Conservation (phyloP, 2,888 invertebrate species). For the Acanthosepion lycidas region DNA sequence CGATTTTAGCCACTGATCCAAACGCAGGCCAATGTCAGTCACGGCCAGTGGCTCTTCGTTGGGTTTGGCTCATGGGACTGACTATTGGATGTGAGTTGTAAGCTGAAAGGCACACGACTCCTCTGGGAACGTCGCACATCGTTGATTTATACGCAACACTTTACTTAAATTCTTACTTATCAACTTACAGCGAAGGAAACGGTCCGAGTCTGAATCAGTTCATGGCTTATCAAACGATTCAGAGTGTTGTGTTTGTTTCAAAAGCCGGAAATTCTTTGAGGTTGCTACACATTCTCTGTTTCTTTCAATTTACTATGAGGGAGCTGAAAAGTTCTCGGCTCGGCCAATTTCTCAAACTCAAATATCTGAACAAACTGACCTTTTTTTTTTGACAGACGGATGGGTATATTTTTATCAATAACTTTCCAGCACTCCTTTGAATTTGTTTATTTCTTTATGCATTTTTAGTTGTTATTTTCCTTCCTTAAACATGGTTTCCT, state of each 20-base stretch:
- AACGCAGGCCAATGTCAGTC: background rate
- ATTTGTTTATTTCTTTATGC: too few relatives aligned
- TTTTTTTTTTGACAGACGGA: too few relatives aligned
- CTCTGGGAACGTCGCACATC: background rate
- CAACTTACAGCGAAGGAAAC: background rate
- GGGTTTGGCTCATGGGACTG: background rate
- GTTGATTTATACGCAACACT: background rate
- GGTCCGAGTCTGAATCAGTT: background rate
- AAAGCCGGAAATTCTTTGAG: background rate
- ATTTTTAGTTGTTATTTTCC: background rate
- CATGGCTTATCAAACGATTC: background rate
- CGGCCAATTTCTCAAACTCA: too few relatives aligned
- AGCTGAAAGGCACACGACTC: background rate
- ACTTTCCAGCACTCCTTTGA: too few relatives aligned
- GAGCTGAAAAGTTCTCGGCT: too few relatives aligned
- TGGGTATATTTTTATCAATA: too few relatives aligned
- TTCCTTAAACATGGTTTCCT: background rate
- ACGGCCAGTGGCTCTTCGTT: slow-evolving; percentile 9
- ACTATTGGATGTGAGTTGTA: background rate
- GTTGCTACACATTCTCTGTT: background rate
- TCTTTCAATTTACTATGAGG: background rate
- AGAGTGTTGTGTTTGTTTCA: background rate
- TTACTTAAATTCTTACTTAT: background rate
- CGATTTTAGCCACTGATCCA: slow-evolving; percentile 20
- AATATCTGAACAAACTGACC: too few relatives aligned